These are phyloP conservation scores for Aplysia californica DNA, from an alignment of 1,140 invertebrate species.

Conservation along the genomic window DNA sequence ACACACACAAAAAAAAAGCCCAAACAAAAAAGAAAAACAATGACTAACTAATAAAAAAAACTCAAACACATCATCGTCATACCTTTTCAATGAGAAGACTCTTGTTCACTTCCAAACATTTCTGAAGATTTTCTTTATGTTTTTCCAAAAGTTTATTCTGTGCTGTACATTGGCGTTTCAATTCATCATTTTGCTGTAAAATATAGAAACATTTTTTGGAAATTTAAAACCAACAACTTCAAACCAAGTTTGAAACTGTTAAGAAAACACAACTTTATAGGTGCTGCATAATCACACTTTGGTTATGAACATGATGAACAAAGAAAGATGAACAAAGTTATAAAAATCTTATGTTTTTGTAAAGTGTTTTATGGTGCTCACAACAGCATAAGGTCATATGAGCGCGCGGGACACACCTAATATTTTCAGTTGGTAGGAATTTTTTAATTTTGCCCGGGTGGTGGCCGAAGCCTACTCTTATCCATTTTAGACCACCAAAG, in stretches of 20 bases:
- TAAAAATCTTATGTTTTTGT: neutral
- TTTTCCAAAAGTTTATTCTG: slow-evolving; percentile 96
- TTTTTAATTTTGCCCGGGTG: too few relatives aligned
- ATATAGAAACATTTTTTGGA: too few relatives aligned
- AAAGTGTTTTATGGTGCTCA: too few relatives aligned
- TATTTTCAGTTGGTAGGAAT: too few relatives aligned
- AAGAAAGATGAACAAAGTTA: too few relatives aligned
- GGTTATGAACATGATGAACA: neutral
- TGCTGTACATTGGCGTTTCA: slow-evolving; percentile 90
- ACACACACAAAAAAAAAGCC: too few relatives aligned
- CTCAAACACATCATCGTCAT: too few relatives aligned
- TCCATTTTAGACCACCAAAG: too few relatives aligned
- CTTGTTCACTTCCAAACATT: slow-evolving; percentile 73
- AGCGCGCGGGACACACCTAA: too few relatives aligned
- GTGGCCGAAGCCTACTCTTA: too few relatives aligned
- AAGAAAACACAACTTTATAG: neutral
- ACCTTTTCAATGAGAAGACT: slow-evolving; percentile 95
- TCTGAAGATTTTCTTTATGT: slow-evolving; percentile 94
- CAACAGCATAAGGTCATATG: too few relatives aligned
- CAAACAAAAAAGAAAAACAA: neutral
- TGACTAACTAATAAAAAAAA: neutral
- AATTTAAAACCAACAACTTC: too few relatives aligned
- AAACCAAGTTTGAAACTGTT: neutral
- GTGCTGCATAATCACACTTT: neutral
- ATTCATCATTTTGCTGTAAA: slow-evolving; percentile 86